phyloP scores from a whole-genome alignment of 2,797 vertebrate genomes.

The Sebastes itinus region DNA sequence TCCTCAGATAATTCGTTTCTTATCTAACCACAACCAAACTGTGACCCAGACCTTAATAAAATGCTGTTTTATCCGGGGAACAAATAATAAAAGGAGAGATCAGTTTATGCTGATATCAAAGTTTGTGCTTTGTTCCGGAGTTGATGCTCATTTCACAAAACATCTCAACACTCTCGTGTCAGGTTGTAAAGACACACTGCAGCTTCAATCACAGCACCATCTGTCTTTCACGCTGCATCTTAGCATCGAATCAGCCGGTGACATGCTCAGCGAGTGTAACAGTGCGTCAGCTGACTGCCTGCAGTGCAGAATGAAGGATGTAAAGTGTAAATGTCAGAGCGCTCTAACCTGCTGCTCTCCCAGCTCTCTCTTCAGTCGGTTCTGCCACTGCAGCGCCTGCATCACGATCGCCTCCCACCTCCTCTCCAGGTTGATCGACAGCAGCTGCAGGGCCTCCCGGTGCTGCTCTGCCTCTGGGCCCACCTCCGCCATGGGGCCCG shows the following conservation, averaged over 20 bases:
- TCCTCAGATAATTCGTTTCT: not conserved
- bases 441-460: conserved; percentile 87
- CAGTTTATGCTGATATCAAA: not conserved
- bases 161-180: not conserved
- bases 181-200: not conserved
- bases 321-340: conserved; percentile 37
- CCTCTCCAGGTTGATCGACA: conserved; percentile 95
- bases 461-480: conserved; percentile 79
- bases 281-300: conserved; percentile 39
- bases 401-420: conserved; percentile 98
- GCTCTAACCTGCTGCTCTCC: conserved; percentile 85
- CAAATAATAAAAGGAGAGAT: not conserved
- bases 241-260: conserved; percentile 44
- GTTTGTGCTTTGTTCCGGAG: not conserved
- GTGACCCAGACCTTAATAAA: not conserved
- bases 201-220: conserved; percentile 42
- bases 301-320: conserved; percentile 37
- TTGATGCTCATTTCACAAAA: conserved; percentile 12
- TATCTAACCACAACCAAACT: not conserved
- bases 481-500: conserved; percentile 67
- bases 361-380: conserved; percentile 86
- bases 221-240: conserved; percentile 49
- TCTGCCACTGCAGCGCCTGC: conserved; percentile 98
- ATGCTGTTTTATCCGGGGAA: not conserved
- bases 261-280: conserved; percentile 35